A percentile compares a stretch with the other conserved stretches of the same genome.
These are phyloP conservation scores for Carlito syrichta DNA, from an alignment of 2,113 vertebrate genomes.

Conservation along the genomic window DNA sequence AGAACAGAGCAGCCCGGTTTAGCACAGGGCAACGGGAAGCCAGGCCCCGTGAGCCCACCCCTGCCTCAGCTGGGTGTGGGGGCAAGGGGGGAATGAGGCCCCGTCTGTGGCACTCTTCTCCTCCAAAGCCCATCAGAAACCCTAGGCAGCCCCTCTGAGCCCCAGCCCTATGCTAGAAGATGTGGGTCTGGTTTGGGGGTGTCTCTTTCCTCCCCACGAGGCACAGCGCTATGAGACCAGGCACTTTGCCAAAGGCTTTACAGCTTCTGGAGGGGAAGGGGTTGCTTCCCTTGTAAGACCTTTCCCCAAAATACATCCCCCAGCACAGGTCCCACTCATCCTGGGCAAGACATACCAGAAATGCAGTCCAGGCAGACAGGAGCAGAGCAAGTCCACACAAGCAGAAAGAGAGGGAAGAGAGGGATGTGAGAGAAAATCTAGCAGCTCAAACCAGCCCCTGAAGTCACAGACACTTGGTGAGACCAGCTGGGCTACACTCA, in stretches of 20 bases:
- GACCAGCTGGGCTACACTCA: not conserved
- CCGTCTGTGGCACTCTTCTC: not conserved
- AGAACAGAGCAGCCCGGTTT: fast-evolving
- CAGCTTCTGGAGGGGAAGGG: not conserved
- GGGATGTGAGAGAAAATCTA: not conserved
- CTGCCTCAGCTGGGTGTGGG: not conserved
- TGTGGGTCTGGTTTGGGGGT: not conserved
- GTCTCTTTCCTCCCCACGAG: not conserved
- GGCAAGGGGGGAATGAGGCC: fast-evolving
- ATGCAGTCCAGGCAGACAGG: not conserved
- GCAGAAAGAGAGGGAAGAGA: not conserved
- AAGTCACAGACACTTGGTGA: not conserved
- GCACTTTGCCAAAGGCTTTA: not conserved
- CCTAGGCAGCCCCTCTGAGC: not conserved
- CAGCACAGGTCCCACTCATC: not conserved
- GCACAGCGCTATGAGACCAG: not conserved
- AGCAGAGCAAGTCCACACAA: not conserved
- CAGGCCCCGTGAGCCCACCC: not conserved
- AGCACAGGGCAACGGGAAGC: not conserved
- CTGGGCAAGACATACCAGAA: slow-evolving; percentile 50
- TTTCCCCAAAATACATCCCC: not conserved
- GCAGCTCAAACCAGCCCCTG: not conserved
- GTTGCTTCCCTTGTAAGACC: not conserved
- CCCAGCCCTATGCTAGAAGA: not conserved
- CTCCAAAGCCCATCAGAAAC: not conserved